Conservation (phyloP, 1,140 invertebrate genomes). For the Musca vetustissima region DNA sequence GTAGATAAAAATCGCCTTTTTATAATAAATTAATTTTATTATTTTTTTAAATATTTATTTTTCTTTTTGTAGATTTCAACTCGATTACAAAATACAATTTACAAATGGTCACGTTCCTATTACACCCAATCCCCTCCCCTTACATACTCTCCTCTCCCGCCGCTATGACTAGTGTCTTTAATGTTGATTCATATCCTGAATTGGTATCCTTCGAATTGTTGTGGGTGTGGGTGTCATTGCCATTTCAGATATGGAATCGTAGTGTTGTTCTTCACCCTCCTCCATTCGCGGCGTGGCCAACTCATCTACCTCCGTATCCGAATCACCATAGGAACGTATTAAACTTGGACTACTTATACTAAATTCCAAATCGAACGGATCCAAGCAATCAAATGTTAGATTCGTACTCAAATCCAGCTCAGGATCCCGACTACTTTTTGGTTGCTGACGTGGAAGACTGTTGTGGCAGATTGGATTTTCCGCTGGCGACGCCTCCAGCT, state of each 20-base stretch:
- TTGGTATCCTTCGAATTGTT: constrained; percentile 34
- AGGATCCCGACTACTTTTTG: constrained; percentile 47
- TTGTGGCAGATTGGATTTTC: constrained; percentile 52
- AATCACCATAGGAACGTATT: constrained; percentile 41
- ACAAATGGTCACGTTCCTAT: not conserved
- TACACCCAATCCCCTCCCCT: not conserved
- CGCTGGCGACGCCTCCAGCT: constrained; percentile 37
- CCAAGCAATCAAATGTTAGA: constrained; percentile 26
- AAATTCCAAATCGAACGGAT: constrained; percentile 43
- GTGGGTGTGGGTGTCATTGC: constrained; percentile 47
- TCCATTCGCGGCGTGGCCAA: not conserved
- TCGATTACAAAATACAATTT: constrained; percentile 8
- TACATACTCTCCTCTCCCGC: not conserved
- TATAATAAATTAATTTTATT: constrained; percentile 26
- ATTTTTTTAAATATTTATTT: not conserved
- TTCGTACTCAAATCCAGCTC: not conserved
- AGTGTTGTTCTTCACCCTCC: constrained; percentile 25
- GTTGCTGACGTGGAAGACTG: constrained; percentile 50
- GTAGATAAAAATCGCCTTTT: not conserved
- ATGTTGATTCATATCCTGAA: not conserved
- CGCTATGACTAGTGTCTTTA: not conserved
- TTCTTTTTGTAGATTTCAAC: constrained; percentile 9
- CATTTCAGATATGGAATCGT: constrained; percentile 38
- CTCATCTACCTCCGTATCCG: constrained; percentile 11
- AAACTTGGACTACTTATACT: constrained; percentile 54